A percentile compares a stretch with the other conserved stretches of the same genome.
These are phyloP conservation scores for Rhynchophorus ferrugineus DNA, from an alignment of 1,140 invertebrate genomes.

Conservation along the genomic window DNA sequence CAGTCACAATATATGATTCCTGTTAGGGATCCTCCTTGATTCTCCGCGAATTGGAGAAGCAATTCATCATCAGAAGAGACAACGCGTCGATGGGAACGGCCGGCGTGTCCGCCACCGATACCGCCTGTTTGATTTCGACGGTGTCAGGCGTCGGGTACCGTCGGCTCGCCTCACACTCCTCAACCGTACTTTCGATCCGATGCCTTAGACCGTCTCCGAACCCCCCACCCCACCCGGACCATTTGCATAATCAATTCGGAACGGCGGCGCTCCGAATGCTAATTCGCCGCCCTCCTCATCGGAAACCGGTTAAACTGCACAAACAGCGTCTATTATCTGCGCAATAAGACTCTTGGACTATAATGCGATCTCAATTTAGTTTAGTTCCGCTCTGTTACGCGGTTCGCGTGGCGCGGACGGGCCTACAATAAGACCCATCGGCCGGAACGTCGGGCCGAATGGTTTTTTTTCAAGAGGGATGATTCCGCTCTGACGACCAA, in stretches of 20 bases:
- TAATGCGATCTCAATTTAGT: slow-evolving; percentile 44
- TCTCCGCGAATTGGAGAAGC: too few relatives aligned
- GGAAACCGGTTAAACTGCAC: slow-evolving; percentile 42
- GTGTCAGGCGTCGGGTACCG: neutral
- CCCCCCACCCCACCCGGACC: too few relatives aligned
- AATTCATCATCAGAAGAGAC: too few relatives aligned
- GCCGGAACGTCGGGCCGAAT: neutral
- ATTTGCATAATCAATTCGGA: neutral
- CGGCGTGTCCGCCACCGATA: too few relatives aligned
- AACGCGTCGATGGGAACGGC: too few relatives aligned
- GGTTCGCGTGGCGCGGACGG: slow-evolving; percentile 36
- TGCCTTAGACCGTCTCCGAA: neutral
- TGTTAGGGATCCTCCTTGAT: too few relatives aligned
- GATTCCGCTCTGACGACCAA: too few relatives aligned
- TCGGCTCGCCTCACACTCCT: neutral
- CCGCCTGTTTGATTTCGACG: too few relatives aligned
- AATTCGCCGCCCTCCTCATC: slow-evolving; percentile 37
- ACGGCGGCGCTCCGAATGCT: slow-evolving; percentile 29
- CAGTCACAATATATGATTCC: too few relatives aligned
- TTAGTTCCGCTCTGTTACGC: slow-evolving; percentile 43
- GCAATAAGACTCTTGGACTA: slow-evolving; percentile 41
- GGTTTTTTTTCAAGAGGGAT: too few relatives aligned
- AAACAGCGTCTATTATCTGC: slow-evolving; percentile 43
- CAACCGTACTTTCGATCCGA: neutral
- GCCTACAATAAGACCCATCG: neutral